Evolutionary conservation across 2,113 vertebrate species (phyloP), one percentile per base, ranked within the genome.

Genomic region (Lethenteron reissneri): DNA sequence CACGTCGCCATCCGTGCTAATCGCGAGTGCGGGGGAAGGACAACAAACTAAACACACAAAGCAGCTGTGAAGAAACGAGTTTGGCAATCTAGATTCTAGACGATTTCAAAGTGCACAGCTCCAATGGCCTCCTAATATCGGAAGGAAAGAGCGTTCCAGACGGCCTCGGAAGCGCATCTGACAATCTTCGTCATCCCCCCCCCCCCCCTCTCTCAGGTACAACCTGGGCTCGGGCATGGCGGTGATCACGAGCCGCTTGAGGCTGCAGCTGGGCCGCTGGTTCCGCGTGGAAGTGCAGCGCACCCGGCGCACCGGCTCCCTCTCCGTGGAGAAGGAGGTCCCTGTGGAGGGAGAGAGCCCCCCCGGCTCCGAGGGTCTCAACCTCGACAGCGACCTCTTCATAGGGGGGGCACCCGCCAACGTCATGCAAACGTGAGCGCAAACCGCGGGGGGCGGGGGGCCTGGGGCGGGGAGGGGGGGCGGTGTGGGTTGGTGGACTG

Each of bases 191-290:
- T 1, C 25, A 6, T 57, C 8, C 41, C 2, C 2, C 64, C 19
- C n/a, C 12, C 4, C 58, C 21, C 21, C 21, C 21, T 10, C 15
- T 19, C 10, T 2, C 72, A 97, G 94, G 83, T 99, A 96, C 17
- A 88, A 99, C 83, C 95, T 92, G 0, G 92, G 94, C 12, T 99
- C 94, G 0, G 92, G 94, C 56, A 86, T 86, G 0, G 87, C 85
- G 1, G 71, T 83, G 0, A 73, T 95, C 75, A 80, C 81, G 77
- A 99, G 92, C 81, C 81, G 78, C 1, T 83, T 89, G 2, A 80
- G 73, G 0, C 74, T 95, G 2, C 80, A 79, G 58, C 89, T 83
- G 0, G 92, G 92, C 58, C 84, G 79, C 70, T 99, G 94, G 94
- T 89, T 95, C 77, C 87, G 83, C 72, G 77, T 99, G 17, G 84